Evolutionary conservation across 1,140 invertebrate genomes (phyloP).

Genomic region (Drosophila parvula): DNA sequence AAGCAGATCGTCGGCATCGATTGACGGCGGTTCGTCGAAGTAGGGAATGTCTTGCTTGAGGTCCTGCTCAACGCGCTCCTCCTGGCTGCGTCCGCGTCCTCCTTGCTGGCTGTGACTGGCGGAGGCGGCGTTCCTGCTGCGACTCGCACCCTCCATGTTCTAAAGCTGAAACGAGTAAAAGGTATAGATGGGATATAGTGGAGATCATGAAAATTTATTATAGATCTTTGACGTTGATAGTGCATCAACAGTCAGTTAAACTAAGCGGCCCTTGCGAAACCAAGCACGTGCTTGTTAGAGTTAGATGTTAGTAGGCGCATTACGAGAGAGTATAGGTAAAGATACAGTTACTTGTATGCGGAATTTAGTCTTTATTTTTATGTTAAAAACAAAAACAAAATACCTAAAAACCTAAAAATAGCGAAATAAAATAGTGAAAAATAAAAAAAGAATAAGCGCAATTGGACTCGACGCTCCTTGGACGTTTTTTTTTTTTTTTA

Average conservation of each 20-base stretch:
- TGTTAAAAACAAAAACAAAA: neutral
- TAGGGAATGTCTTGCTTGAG: conserved; percentile 80
- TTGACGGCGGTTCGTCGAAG: conserved; percentile 51
- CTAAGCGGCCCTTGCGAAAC: too few relatives aligned
- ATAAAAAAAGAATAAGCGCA: conserved; percentile 14
- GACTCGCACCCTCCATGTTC: conserved; percentile 47
- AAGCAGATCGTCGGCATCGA: conserved; percentile 25
- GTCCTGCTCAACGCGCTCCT: conserved; percentile 61
- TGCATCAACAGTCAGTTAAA: too few relatives aligned
- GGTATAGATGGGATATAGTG: neutral
- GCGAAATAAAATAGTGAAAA: conserved; percentile 14
- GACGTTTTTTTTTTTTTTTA: conserved; percentile 34
- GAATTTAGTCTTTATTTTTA: neutral
- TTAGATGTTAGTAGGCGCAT: too few relatives aligned
- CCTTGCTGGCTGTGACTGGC: conserved; percentile 24
- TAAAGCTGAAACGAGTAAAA: conserved; percentile 25
- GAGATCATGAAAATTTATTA: too few relatives aligned
- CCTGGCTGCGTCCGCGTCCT: conserved; percentile 28
- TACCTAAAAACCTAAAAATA: conserved; percentile 40
- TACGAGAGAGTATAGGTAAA: too few relatives aligned
- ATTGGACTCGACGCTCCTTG: conserved; percentile 34
- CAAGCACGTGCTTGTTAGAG: too few relatives aligned
- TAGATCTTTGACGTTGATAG: too few relatives aligned
- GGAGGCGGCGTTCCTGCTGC: conserved; percentile 41
- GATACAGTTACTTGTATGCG: neutral